Evolutionary conservation across 2,888 invertebrate species (phyloP), one percentile per base, ranked within the genome.

Genomic region (Hylaea fasciaria): DNA sequence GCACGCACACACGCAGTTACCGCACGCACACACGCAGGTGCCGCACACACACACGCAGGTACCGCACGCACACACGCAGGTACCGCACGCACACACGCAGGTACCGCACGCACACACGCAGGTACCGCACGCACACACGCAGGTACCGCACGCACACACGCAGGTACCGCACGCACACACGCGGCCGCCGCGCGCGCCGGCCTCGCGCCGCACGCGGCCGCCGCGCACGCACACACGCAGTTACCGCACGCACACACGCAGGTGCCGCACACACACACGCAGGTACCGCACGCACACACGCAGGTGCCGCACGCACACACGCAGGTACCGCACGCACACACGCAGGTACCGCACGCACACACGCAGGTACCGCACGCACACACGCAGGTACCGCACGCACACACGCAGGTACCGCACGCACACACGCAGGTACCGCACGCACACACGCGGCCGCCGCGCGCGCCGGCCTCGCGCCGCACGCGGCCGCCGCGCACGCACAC

Each of bases 391-490:
- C 8, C 28, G 7, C 28, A 28, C 3, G n/a, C n/a, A n/a, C n/a
- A n/a, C n/a, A n/a, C n/a, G n/a, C n/a, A n/a, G n/a, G n/a, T n/a
- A n/a, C n/a, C n/a, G n/a, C n/a, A n/a, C n/a, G n/a, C n/a, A n/a
- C n/a, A n/a, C n/a, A n/a, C n/a, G n/a, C n/a, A n/a, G n/a, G n/a
- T n/a, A n/a, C 96, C 0, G 82, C 89, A 7, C 91, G 94, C 32
- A 81, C 94, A 47, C 95, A 93, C 81, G 87, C 90, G 51, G 93
- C 93, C 7, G 94, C 94, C 64, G 74, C 93, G 0, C 76, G 88
- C 0, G 92, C 94, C 5, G 95, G 95, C 0, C 83, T 95, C 39
- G 83, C 93, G 17, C 95, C 95, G 0, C 79, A 94, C 12, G 94
- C 93, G 69, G 72, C 7, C 86, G 0, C 93, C 13, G 47, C 47